Evolutionary conservation across 2,797 vertebrate genomes (phyloP).

Genomic region (Champsocephalus gunnari): DNA sequence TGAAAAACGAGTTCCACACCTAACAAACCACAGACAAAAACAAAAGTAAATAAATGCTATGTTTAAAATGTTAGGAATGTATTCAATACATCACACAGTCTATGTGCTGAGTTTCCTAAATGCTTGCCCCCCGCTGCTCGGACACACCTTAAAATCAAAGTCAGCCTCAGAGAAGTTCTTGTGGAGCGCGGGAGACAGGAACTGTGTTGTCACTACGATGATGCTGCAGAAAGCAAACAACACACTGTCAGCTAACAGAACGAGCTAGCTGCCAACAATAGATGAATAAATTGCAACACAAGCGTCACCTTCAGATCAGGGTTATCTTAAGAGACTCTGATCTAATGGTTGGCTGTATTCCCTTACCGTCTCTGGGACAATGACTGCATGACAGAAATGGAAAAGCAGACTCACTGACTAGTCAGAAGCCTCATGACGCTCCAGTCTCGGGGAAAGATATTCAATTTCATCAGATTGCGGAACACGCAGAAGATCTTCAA

Average conservation of each 20-base stretch:
- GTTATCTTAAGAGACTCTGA: constrained; percentile 62
- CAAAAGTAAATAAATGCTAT: not conserved
- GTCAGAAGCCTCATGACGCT: constrained; percentile 98
- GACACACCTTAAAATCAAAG: constrained; percentile 97
- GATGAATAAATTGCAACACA: constrained; percentile 58
- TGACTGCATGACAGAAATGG: constrained; percentile 49
- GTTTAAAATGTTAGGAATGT: not conserved
- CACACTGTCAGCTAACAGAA: constrained; percentile 62
- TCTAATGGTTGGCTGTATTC: constrained; percentile 65
- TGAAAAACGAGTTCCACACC: constrained; percentile 99
- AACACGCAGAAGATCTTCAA: constrained; percentile 99
- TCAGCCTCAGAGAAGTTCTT: constrained; percentile 98
- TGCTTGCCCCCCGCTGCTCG: not conserved
- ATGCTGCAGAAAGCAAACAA: constrained; percentile 87
- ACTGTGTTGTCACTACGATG: constrained; percentile 97
- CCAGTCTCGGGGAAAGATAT: constrained; percentile 98
- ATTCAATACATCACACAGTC: not conserved
- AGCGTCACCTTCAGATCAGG: constrained; percentile 66
- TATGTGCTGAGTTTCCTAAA: not conserved
- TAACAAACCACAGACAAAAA: constrained; percentile 62
- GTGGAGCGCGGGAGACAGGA: constrained; percentile 95
- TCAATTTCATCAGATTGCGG: constrained; percentile 98
- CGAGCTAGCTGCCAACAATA: constrained; percentile 66
- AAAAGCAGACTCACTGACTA: constrained; percentile 91
- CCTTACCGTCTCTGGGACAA: constrained; percentile 51